These are phyloP conservation scores for Sitodiplosis mosellana DNA, from an alignment of 1,140 invertebrate species.

Conservation along the genomic window DNA sequence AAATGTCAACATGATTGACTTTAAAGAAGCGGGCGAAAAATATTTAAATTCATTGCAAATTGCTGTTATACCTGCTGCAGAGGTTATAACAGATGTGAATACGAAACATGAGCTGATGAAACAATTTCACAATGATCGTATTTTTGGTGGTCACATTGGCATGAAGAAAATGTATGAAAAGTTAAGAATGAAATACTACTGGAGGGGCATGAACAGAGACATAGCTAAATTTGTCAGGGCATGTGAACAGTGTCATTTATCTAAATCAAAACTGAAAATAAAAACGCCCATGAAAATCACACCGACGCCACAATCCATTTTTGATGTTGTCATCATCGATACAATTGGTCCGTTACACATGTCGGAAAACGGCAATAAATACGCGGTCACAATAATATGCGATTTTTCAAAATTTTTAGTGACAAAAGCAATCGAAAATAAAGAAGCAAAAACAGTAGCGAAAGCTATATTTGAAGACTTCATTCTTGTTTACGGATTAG, in stretches of 20 bases:
- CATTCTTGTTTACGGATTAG: constrained; percentile 6
- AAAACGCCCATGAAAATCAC: constrained; percentile 2
- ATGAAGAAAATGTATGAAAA: no score
- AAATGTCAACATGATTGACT: no score
- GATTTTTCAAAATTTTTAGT: constrained; percentile 6
- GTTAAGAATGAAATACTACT: no score
- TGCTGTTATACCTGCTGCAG: no score
- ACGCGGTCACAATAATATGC: constrained; percentile 5
- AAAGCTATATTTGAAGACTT: constrained; percentile 6
- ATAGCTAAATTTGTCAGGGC: constrained; percentile 2
- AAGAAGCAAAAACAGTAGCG: constrained; percentile 4
- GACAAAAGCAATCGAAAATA: constrained; percentile 3
- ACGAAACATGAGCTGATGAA: no score
- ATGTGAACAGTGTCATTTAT: no score
- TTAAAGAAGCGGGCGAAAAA: no score
- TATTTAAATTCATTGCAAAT: no score
- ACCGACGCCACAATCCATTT: constrained; percentile 1
- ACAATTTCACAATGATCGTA: no score
- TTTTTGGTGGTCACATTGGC: no score
- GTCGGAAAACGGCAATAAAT: constrained; percentile 1
- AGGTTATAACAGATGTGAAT: no score
- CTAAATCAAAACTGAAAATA: neutral
- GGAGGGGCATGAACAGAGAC: constrained; percentile 3
- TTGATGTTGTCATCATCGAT: constrained; percentile 2
- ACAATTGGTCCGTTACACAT: constrained; percentile 2